A percentile compares a stretch with the other conserved stretches of the same genome.
These are phyloP conservation scores for Rhinogobius similis DNA, from an alignment of 2,113 vertebrate genomes.

Conservation along the genomic window DNA sequence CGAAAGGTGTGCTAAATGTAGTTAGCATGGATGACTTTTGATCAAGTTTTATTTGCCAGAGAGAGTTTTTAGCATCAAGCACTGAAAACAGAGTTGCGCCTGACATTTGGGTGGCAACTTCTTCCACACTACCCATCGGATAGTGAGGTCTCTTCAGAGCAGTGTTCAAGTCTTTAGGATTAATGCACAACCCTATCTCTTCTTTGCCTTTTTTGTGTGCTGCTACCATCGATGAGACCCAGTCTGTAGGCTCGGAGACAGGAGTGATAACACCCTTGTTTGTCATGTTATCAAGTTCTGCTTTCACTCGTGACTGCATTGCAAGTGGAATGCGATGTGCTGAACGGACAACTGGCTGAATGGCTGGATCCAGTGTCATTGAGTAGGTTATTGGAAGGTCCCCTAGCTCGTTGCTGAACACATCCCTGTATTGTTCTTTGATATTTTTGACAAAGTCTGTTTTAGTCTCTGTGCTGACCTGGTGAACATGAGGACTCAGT, in stretches of 20 bases:
- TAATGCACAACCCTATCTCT: constrained; percentile 14
- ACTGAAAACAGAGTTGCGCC: too few relatives aligned
- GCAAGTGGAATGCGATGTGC: background rate
- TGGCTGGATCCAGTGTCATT: constrained; percentile 7
- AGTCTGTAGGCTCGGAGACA: constrained; percentile 6
- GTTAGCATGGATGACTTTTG: too few relatives aligned
- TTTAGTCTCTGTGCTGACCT: background rate
- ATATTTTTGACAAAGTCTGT: background rate
- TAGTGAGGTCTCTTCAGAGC: constrained; percentile 8
- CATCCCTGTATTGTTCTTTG: background rate
- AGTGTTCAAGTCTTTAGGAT: constrained; percentile 1
- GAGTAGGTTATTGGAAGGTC: constrained; percentile 3
- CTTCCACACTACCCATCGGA: background rate
- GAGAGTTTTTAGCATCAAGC: too few relatives aligned
- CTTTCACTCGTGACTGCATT: constrained; percentile 3
- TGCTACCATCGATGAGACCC: constrained; percentile 13
- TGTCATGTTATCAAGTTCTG: background rate
- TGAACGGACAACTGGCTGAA: too few relatives aligned
- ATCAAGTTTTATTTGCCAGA: too few relatives aligned
- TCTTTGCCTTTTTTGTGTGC: constrained; percentile 11
- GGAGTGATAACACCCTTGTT: background rate
- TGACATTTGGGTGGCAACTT: background rate
- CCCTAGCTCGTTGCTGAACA: background rate
- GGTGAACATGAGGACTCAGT: background rate
- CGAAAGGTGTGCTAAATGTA: too few relatives aligned